Conservation (phyloP, 1,140 invertebrate species). For the Bathynomus jamesi region DNA sequence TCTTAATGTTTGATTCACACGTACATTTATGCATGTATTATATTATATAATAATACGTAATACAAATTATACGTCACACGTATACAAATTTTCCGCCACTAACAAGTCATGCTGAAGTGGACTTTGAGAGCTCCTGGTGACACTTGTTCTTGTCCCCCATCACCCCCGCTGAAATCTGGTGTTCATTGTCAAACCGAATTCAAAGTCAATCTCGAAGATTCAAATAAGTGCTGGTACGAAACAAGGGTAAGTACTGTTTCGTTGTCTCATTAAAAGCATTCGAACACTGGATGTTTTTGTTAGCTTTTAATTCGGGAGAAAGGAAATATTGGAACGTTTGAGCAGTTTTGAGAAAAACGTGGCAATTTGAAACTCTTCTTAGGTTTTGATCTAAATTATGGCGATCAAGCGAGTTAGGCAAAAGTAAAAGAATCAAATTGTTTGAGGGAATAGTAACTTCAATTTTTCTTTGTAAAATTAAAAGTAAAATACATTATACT, state of each 20-base stretch:
- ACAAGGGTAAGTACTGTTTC: conserved; percentile 14
- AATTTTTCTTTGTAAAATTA: no score
- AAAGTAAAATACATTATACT: no score
- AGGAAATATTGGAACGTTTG: no score
- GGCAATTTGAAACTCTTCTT: no score
- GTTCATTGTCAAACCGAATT: not conserved
- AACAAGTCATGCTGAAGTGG: conserved; percentile 17
- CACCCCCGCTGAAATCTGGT: not conserved
- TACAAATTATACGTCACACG: not conserved
- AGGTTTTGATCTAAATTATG: no score
- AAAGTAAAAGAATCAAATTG: no score
- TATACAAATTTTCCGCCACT: not conserved
- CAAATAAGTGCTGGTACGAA: conserved; percentile 22
- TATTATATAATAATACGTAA: not conserved
- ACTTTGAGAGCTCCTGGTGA: conserved; percentile 10
- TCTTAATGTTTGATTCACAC: not conserved
- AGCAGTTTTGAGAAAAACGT: no score
- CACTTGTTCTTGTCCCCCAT: not conserved
- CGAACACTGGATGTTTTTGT: no score
- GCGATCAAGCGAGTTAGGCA: no score
- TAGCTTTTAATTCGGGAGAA: no score
- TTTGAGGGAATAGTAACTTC: no score
- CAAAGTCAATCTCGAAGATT: conserved; percentile 11
- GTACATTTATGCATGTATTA: not conserved
- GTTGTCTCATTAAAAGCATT: no score